Conservation (phyloP, 1,140 invertebrate genomes). For the Bombus waltoni region DNA sequence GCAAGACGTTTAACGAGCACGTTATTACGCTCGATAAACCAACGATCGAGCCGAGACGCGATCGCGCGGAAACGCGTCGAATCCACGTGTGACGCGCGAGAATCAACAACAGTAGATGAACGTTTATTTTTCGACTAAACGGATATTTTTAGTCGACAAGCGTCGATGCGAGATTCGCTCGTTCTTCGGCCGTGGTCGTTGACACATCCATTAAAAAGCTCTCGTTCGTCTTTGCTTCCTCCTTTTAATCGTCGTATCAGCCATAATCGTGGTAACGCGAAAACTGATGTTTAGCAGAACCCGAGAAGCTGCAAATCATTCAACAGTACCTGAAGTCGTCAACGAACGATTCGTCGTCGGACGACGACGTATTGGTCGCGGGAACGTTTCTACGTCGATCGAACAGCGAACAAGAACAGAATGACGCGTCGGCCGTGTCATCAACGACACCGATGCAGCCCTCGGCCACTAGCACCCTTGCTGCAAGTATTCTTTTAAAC, state of each 20-base stretch:
- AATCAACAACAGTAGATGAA: background rate
- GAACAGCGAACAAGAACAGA: conserved; percentile 12
- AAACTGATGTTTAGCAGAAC: conserved; percentile 67
- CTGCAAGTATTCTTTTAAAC: conserved; percentile 33
- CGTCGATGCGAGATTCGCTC: background rate
- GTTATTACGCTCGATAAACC: conserved; percentile 39
- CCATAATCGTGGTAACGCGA: background rate
- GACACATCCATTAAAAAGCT: too few relatives aligned
- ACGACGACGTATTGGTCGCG: conserved; percentile 59
- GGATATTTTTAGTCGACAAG: conserved; percentile 27
- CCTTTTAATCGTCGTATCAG: background rate
- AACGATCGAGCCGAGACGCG: conserved; percentile 5
- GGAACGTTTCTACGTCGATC: background rate
- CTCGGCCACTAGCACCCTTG: background rate
- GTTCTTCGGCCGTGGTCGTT: background rate
- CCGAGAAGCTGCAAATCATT: conserved; percentile 80
- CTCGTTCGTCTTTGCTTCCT: background rate
- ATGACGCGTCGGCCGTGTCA: conserved; percentile 7
- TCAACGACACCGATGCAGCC: conserved; percentile 50
- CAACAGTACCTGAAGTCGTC: conserved; percentile 79
- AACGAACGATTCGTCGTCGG: conserved; percentile 62
- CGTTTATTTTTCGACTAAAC: conserved; percentile 35
- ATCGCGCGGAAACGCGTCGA: background rate
- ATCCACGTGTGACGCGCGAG: conserved; percentile 3
- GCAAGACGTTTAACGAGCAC: background rate